phyloP scores from a whole-genome alignment of 1,140 invertebrate species.

The Calephelis nemesis region DNA sequence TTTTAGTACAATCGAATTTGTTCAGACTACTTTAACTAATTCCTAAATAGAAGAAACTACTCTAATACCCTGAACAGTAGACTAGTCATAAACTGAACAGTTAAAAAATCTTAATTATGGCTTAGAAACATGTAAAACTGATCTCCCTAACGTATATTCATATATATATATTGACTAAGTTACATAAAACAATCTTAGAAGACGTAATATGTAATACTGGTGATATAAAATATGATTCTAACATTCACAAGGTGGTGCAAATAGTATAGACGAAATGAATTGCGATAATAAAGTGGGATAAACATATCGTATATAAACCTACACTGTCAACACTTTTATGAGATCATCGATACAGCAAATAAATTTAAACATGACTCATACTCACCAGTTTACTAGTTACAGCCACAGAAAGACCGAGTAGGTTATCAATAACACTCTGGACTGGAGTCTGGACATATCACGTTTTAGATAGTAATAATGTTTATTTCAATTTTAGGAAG shows the following conservation, averaged over 20 bases:
- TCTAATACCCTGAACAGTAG: no score
- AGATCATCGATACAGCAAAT: conserved; percentile 77
- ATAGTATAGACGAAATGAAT: conserved; percentile 17
- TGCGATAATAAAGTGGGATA: conserved; percentile 24
- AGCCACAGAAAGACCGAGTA: conserved; percentile 70
- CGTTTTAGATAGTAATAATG: conserved; percentile 51
- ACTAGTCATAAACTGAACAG: no score
- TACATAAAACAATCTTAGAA: no score
- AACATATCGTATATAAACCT: conserved; percentile 47
- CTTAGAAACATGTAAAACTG: no score
- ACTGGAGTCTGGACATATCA: conserved; percentile 49
- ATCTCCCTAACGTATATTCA: no score
- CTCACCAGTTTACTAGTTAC: conserved; percentile 63
- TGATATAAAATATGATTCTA: no score
- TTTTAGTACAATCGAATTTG: no score
- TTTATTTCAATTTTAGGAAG: conserved; percentile 38
- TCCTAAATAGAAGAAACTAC: no score
- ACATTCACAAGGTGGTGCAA: not conserved
- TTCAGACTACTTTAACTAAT: no score
- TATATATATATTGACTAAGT: no score
- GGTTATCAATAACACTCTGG: conserved; percentile 61
- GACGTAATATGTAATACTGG: no score
- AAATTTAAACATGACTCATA: conserved; percentile 79
- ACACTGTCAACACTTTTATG: conserved; percentile 60
- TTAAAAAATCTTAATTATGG: no score